A percentile compares a stretch with the other conserved stretches of the same genome.
These are phyloP conservation scores for Thunnus albacares DNA, from an alignment of 2,797 vertebrate genomes.

Conservation along the genomic window DNA sequence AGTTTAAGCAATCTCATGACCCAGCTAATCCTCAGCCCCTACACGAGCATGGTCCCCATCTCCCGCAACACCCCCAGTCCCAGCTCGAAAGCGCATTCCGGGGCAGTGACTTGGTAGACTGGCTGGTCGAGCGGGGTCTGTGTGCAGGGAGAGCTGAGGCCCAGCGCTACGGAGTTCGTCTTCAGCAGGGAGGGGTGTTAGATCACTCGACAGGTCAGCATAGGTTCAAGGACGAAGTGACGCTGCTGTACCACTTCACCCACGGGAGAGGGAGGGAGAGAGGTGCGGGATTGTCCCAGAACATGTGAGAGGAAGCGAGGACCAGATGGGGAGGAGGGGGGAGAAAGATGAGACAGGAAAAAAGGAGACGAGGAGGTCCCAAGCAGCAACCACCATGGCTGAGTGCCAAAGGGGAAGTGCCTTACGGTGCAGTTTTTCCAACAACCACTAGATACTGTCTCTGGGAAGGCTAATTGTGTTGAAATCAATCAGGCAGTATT, in stretches of 20 bases:
- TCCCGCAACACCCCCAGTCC: neutral
- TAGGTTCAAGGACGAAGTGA: conserved; percentile 86
- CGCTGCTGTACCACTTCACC: conserved; percentile 86
- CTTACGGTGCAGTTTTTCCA: conserved; percentile 36
- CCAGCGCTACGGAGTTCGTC: conserved; percentile 85
- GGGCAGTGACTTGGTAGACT: conserved; percentile 90
- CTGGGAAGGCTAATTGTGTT: neutral
- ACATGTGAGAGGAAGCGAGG: conserved; percentile 3
- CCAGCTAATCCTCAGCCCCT: neutral
- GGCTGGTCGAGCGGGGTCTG: conserved; percentile 89
- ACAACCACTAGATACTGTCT: neutral
- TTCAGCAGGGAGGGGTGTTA: conserved; percentile 87
- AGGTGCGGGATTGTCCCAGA: neutral
- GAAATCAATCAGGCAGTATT: neutral
- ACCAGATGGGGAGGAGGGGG: neutral
- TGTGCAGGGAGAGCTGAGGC: conserved; percentile 87
- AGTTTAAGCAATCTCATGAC: neutral
- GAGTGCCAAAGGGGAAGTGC: conserved; percentile 35
- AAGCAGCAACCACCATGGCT: neutral
- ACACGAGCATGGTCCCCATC: conserved; percentile 27
- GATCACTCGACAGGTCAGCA: conserved; percentile 82
- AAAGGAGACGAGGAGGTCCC: neutral
- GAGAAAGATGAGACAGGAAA: neutral
- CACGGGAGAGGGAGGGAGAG: neutral
- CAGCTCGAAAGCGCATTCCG: conserved; percentile 71